Conservation (phyloP, 2,888 invertebrate species). For the Quadriops clusia region DNA sequence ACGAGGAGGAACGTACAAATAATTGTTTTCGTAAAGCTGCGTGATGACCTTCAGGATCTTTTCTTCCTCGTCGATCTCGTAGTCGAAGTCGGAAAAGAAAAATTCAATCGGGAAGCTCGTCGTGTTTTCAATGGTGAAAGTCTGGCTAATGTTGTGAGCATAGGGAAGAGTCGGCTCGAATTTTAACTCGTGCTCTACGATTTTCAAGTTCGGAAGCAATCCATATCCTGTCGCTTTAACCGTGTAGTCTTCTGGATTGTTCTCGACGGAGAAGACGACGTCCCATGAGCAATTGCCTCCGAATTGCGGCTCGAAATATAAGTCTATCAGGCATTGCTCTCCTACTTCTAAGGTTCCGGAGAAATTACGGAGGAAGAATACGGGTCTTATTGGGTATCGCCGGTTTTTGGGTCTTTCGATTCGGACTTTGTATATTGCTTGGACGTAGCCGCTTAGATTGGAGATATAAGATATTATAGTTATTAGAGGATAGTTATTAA, state of each 20-base stretch:
- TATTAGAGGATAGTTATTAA: too few relatives aligned
- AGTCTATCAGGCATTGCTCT: slow-evolving; percentile 39
- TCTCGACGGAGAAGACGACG: slow-evolving; percentile 36
- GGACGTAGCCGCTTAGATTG: too few relatives aligned
- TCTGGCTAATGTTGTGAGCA: slow-evolving; percentile 44
- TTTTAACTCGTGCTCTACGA: slow-evolving; percentile 40
- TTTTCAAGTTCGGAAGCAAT: slow-evolving; percentile 40
- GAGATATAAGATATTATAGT: too few relatives aligned
- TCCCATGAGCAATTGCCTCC: slow-evolving; percentile 33
- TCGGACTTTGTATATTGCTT: too few relatives aligned
- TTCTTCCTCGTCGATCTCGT: slow-evolving; percentile 29
- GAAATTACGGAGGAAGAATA: slow-evolving; percentile 27
- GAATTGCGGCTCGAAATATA: slow-evolving; percentile 46
- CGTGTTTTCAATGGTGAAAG: slow-evolving; percentile 50
- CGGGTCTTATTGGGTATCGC: too few relatives aligned
- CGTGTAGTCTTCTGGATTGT: slow-evolving; percentile 39
- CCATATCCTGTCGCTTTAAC: slow-evolving; percentile 44
- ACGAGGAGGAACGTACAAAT: slow-evolving; percentile 33
- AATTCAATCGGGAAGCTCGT: slow-evolving; percentile 55
- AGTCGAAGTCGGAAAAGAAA: slow-evolving; percentile 54
- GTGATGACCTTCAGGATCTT: slow-evolving; percentile 26
- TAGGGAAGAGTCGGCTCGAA: slow-evolving; percentile 55
- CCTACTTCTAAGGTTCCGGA: slow-evolving; percentile 42
- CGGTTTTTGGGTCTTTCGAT: too few relatives aligned
- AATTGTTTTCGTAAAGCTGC: slow-evolving; percentile 31